These are phyloP conservation scores for Zingel zingel DNA, from an alignment of 2,113 vertebrate species.

Conservation along the genomic window DNA sequence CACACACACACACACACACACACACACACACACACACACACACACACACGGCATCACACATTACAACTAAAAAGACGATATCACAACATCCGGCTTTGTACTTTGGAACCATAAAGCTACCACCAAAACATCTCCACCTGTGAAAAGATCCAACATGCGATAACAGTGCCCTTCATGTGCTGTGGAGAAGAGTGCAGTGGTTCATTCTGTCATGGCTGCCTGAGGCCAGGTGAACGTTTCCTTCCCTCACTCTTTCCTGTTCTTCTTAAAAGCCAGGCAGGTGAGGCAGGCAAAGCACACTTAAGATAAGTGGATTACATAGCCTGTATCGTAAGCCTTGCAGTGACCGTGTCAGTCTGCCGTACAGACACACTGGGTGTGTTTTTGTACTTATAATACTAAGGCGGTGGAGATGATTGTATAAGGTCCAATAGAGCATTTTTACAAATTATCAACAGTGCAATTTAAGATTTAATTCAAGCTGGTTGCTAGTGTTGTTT, in stretches of 20 bases:
- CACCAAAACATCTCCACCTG: conserved; percentile 70
- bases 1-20: conserved; percentile 9
- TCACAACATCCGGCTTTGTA: conserved; percentile 74
- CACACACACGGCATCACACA: neutral
- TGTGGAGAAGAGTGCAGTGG: conserved; percentile 49
- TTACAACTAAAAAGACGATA: conserved; percentile 34
- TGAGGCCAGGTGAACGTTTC: conserved; percentile 70
- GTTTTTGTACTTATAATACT: conserved; percentile 23
- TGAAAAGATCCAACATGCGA: conserved; percentile 61
- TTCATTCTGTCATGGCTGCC: conserved; percentile 68
- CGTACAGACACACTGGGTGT: conserved; percentile 27
- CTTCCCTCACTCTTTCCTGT: conserved; percentile 69
- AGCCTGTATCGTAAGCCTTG: conserved; percentile 63
- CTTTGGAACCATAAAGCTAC: conserved; percentile 60
- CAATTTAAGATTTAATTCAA: neutral
- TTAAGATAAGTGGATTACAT: conserved; percentile 81
- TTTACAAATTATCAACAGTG: neutral
- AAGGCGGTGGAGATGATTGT: neutral
- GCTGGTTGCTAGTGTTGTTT: neutral
- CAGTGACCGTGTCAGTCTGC: conserved; percentile 65
- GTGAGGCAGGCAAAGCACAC: conserved; percentile 72
- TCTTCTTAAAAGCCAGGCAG: conserved; percentile 69
- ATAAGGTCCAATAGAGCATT: conserved; percentile 3
- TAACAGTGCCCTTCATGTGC: conserved; percentile 67
- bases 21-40: conserved; percentile 30